Conservation (phyloP, 2,888 invertebrate species). For the Ophraella communa region DNA sequence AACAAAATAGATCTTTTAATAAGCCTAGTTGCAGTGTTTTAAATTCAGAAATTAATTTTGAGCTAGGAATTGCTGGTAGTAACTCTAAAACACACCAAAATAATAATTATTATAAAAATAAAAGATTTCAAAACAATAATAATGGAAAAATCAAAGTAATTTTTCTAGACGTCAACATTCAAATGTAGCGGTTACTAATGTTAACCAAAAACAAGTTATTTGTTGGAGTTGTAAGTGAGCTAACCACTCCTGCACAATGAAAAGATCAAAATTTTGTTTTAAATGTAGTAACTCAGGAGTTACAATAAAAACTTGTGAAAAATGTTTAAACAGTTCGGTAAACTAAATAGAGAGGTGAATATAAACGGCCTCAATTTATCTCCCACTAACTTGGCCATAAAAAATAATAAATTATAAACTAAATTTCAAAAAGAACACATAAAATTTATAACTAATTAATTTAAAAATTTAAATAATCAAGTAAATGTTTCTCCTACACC, state of each 20-base stretch:
- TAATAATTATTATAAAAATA: background rate
- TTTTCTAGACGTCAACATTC: background rate
- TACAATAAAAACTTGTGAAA: background rate
- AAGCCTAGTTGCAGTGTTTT: background rate
- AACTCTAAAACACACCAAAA: background rate
- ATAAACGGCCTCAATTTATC: constrained; percentile 1
- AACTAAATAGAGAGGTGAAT: background rate
- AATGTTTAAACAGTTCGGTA: constrained; percentile 15
- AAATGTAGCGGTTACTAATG: background rate
- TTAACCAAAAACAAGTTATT: background rate
- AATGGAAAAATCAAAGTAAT: background rate
- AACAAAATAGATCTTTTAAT: background rate
- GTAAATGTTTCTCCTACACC: no score
- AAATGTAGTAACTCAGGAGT: constrained; percentile 11
- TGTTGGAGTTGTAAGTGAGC: constrained; percentile 15
- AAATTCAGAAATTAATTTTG: background rate
- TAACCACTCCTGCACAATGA: background rate
- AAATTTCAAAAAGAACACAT: no score
- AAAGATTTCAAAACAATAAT: background rate
- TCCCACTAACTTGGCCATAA: no score
- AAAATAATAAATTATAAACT: no score
- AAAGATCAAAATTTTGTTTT: constrained; percentile 13
- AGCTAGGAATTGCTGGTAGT: background rate
- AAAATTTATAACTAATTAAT: no score
- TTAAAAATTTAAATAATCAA: no score